phyloP scores from a whole-genome alignment of 2,888 invertebrate species.

The Dryobotodes eremita region DNA sequence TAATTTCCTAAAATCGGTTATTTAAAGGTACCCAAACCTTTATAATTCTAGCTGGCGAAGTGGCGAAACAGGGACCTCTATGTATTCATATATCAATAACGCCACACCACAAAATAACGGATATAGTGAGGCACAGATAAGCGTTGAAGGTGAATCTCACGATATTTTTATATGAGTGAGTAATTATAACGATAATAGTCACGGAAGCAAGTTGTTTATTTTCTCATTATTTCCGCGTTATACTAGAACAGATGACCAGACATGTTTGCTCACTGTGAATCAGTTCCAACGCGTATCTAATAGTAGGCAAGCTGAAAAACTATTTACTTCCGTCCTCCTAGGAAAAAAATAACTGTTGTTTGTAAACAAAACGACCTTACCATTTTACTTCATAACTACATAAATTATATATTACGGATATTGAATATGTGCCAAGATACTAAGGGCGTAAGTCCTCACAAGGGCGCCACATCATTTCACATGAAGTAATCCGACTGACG shows the following conservation, averaged over 20 bases:
- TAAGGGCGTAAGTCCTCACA: conserved; percentile 8
- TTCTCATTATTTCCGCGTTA: conserved; percentile 31
- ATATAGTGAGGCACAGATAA: not conserved
- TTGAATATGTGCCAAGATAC: conserved; percentile 28
- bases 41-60: not conserved
- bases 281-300: not conserved
- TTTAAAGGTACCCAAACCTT: not conserved
- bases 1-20: not conserved
- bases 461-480: conserved; percentile 20
- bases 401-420: conserved; percentile 29
- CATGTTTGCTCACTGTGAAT: conserved; percentile 14
- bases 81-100: too few relatives aligned
- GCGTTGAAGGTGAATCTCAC: conserved; percentile 38
- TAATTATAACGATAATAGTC: conserved; percentile 23
- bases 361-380: conserved; percentile 19
- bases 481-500: not conserved
- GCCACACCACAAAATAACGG: not conserved
- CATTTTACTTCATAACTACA: not conserved
- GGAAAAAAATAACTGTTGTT: conserved; percentile 7
- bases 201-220: conserved; percentile 40
- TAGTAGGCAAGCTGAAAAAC: not conserved
- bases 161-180: conserved; percentile 24
- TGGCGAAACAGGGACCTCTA: not conserved
- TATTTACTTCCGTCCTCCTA: too few relatives aligned
- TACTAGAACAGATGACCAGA: not conserved